Percentiles rank a stretch among this genome's conserved stretches.
phyloP scores from a whole-genome alignment of 2,113 vertebrate genomes.

The Pitta sordida region DNA sequence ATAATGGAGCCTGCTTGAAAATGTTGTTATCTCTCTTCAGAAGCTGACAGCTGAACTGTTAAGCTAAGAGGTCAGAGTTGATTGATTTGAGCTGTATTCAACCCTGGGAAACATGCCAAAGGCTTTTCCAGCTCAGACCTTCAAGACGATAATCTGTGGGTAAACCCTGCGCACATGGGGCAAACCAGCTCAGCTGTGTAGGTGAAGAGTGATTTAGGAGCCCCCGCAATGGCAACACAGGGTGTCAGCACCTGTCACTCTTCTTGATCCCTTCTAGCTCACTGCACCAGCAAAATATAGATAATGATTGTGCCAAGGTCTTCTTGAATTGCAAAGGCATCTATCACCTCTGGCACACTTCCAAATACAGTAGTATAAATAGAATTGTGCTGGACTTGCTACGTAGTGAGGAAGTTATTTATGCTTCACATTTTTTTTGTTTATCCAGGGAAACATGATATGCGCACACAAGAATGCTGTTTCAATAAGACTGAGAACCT shows the following conservation, averaged over 20 bases:
- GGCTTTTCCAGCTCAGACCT: not conserved
- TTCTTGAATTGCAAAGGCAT: not conserved
- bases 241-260: slow-evolving; percentile 9
- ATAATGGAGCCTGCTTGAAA: slow-evolving; percentile 1
- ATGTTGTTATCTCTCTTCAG: slow-evolving; percentile 1
- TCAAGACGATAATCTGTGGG: not conserved
- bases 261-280: slow-evolving; percentile 4
- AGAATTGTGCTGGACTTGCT: not conserved
- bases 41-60: slow-evolving; percentile 49
- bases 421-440: not conserved
- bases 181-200: slow-evolving; percentile 25
- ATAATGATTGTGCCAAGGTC: not conserved
- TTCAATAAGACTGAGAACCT: not conserved
- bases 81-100: not conserved
- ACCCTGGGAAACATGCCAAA: not conserved
- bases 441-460: not conserved
- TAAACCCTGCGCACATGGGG: not conserved
- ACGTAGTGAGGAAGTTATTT: not conserved
- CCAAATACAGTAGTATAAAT: slow-evolving; percentile 33
- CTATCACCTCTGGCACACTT: not conserved
- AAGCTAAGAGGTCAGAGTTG: slow-evolving; percentile 48
- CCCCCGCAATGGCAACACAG: not conserved
- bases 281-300: slow-evolving; percentile 1
- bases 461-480: not conserved
- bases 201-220: slow-evolving; percentile 45